Evolutionary conservation across 2,888 invertebrate species (phyloP).

Genomic region (Nemurella pictetii): DNA sequence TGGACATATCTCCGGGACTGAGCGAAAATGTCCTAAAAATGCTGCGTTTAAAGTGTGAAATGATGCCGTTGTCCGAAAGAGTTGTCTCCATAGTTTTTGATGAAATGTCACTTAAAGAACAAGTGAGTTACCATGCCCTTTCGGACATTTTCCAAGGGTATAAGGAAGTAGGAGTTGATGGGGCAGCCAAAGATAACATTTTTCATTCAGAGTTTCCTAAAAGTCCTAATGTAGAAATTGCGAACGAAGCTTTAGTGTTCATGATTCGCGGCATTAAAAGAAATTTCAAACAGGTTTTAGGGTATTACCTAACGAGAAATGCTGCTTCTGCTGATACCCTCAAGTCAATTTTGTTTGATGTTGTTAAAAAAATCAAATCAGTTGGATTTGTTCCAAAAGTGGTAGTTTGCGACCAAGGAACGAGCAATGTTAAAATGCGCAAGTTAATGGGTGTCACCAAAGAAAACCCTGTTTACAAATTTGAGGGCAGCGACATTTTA

Average conservation of each 20-base stretch:
- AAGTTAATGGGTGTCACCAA: background rate
- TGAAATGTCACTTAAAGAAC: conserved; percentile 1
- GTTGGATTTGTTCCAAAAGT: conserved; percentile 29
- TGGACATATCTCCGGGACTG: background rate
- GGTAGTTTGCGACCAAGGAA: conserved; percentile 23
- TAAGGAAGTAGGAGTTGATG: background rate
- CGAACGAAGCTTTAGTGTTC: background rate
- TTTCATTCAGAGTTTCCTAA: background rate
- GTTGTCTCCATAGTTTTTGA: conserved; percentile 1
- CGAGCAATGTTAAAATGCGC: conserved; percentile 15
- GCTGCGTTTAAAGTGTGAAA: background rate
- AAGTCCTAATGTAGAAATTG: background rate
- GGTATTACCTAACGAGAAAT: conserved; percentile 11
- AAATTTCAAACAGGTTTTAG: conserved; percentile 24
- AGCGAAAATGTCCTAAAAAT: background rate
- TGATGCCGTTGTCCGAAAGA: background rate
- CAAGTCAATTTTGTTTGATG: background rate
- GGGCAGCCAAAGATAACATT: no score
- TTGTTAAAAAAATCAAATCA: conserved; percentile 2
- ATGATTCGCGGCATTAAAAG: conserved; percentile 29
- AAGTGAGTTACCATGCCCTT: background rate
- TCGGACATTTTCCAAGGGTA: background rate
- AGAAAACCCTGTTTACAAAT: background rate
- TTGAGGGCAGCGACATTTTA: background rate
- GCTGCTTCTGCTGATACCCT: conserved; percentile 19